Evolutionary conservation across 2,888 invertebrate genomes (phyloP).

Genomic region (Piscicola geometra): DNA sequence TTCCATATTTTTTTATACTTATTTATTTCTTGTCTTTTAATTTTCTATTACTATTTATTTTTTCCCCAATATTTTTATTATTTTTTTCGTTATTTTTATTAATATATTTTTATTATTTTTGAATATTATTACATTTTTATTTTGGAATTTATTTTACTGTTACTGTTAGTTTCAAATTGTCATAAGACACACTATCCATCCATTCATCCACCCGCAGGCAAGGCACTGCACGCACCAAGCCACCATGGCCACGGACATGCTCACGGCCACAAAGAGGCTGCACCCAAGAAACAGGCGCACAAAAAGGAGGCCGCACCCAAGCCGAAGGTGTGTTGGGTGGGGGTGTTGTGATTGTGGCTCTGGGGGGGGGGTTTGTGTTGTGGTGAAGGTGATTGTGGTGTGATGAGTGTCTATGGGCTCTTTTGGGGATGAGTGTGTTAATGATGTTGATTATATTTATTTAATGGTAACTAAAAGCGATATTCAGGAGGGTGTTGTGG

Average conservation of each 20-base stretch:
- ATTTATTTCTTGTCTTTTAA: background rate
- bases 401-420: too few species aligned
- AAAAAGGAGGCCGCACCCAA: slow-evolving; percentile 23
- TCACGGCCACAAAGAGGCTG: background rate
- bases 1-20: too few species aligned
- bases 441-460: too few species aligned
- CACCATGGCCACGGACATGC: slow-evolving; percentile 5
- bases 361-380: too few species aligned
- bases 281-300: slow-evolving; percentile 4
- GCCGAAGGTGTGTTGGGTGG: slow-evolving; percentile 18
- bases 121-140: background rate
- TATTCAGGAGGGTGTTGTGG: too few species aligned
- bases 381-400: too few species aligned
- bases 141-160: background rate
- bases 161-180: background rate
- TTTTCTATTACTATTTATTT: slow-evolving; percentile 5
- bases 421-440: too few species aligned
- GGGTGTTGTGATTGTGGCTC: too few species aligned
- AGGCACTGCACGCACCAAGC: slow-evolving; percentile 5
- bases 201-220: background rate
- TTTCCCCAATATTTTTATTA: background rate
- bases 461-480: too few species aligned
- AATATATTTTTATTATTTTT: background rate
- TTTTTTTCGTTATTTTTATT: too few species aligned
- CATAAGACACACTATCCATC: background rate